phyloP scores from a whole-genome alignment of 2,797 vertebrate genomes.

The Mormyrops attenuatus region DNA sequence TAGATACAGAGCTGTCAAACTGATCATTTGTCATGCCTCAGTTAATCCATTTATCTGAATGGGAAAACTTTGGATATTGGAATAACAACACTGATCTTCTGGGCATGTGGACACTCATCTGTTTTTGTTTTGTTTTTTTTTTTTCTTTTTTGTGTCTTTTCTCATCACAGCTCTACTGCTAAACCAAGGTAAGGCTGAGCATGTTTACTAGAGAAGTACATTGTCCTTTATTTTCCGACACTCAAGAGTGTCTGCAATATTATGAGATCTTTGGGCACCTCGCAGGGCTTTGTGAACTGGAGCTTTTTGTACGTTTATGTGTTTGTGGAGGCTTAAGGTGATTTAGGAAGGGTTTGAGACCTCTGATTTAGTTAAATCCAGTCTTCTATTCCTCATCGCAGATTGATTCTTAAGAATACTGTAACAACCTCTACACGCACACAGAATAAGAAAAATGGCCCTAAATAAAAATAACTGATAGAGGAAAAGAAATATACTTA shows the following conservation, averaged over 20 bases:
- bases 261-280: neutral
- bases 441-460: neutral
- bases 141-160: constrained; percentile 32
- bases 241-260: neutral
- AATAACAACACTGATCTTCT: neutral
- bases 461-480: neutral
- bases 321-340: neutral
- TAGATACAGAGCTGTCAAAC: neutral
- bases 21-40: neutral
- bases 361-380: too few species aligned
- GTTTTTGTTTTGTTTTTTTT: constrained; percentile 17
- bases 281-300: neutral
- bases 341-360: neutral
- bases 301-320: neutral
- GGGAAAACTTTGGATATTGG: neutral
- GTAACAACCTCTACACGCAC: neutral
- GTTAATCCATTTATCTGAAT: neutral
- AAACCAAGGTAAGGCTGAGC: constrained; percentile 67
- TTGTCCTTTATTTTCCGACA: neutral
- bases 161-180: constrained; percentile 71
- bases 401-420: neutral
- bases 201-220: neutral
- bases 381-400: neutral
- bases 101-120: constrained; percentile 2
- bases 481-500: neutral